A percentile compares a stretch with the other conserved stretches of the same genome.
Evolutionary conservation across 2,797 vertebrate genomes (phyloP).

Genomic region (Okamejei kenojei): DNA sequence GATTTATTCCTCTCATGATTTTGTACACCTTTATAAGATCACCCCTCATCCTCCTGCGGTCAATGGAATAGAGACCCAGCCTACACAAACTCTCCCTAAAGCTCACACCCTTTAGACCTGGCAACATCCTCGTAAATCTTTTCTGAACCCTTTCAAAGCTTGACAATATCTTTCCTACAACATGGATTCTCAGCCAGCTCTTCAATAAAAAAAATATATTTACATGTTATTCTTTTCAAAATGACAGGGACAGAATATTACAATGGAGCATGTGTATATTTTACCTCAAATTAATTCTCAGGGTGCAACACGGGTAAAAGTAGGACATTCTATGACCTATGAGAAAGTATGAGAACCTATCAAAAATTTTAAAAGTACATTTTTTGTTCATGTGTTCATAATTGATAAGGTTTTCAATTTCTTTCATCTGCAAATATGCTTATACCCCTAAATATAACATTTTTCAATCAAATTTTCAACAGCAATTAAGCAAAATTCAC

Average conservation of each 20-base stretch:
- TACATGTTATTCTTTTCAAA: neutral
- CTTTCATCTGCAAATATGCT: neutral
- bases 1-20: too few relatives aligned
- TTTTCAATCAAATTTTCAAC: neutral
- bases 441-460: neutral
- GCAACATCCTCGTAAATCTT: too few relatives aligned
- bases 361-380: neutral
- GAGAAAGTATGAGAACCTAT: neutral
- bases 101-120: too few relatives aligned
- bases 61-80: too few relatives aligned
- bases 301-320: neutral
- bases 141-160: too few relatives aligned
- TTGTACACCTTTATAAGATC: too few relatives aligned
- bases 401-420: neutral
- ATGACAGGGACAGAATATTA: neutral
- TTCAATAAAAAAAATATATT: neutral
- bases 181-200: neutral
- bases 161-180: too few relatives aligned
- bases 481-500: neutral
- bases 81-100: too few relatives aligned
- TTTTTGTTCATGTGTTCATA: neutral
- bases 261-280: too few relatives aligned
- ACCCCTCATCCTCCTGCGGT: too few relatives aligned
- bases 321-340: neutral
- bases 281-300: neutral